These are phyloP conservation scores for Anodontia alba DNA, from an alignment of 2,888 invertebrate species.

Conservation along the genomic window DNA sequence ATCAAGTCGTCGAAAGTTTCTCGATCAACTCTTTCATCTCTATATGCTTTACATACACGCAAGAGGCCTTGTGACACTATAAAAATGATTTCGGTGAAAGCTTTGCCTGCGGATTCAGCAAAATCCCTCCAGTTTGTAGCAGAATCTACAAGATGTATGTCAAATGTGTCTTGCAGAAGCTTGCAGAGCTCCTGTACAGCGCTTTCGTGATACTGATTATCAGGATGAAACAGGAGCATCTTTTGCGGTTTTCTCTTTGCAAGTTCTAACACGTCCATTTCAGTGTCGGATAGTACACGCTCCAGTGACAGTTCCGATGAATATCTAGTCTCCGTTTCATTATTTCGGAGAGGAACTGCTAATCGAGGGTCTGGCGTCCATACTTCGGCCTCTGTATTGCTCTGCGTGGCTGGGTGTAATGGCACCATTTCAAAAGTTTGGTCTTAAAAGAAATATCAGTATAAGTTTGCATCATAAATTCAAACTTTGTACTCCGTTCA, in stretches of 20 bases:
- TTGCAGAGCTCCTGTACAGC: neutral
- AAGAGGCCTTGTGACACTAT: neutral
- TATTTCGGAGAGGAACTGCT: too few relatives aligned
- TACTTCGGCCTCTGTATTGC: too few relatives aligned
- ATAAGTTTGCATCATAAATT: too few relatives aligned
- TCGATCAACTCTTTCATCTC: neutral
- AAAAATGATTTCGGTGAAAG: neutral
- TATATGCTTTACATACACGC: neutral
- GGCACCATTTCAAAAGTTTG: too few relatives aligned
- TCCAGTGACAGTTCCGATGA: too few relatives aligned
- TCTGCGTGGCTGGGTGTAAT: too few relatives aligned
- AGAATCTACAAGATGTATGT: neutral
- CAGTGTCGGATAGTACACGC: too few relatives aligned
- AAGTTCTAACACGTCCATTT: too few relatives aligned
- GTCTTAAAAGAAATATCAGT: too few relatives aligned
- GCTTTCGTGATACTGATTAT: neutral
- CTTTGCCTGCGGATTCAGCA: neutral
- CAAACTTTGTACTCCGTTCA: too few relatives aligned
- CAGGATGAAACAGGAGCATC: neutral
- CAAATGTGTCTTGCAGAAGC: neutral
- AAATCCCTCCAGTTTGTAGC: neutral
- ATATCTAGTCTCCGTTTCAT: too few relatives aligned
- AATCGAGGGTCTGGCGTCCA: too few relatives aligned
- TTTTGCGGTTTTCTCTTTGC: neutral
- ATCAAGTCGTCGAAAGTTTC: neutral